Conservation (phyloP, 2,113 vertebrate genomes). For the Ciconia stormi region DNA sequence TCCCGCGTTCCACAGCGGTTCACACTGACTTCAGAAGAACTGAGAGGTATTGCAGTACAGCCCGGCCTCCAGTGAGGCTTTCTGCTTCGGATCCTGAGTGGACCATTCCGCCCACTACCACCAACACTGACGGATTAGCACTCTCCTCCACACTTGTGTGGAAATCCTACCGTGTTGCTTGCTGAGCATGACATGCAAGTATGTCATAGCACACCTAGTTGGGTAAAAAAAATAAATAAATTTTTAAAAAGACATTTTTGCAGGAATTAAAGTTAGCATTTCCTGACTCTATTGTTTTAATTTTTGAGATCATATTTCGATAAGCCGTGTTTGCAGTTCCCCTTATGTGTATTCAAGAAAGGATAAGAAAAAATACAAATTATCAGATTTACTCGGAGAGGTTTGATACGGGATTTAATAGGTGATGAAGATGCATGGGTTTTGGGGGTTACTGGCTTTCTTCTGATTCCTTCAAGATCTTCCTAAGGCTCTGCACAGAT, state of each 20-base stretch:
- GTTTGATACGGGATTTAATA: background rate
- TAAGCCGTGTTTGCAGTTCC: background rate
- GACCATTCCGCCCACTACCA: fast-evolving
- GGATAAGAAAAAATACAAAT: background rate
- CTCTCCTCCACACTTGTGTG: background rate
- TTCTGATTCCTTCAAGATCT: background rate
- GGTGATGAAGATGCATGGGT: background rate
- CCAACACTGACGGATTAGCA: background rate
- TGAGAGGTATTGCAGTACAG: background rate
- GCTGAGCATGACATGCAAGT: background rate
- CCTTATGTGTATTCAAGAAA: background rate
- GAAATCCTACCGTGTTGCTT: background rate
- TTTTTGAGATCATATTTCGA: background rate
- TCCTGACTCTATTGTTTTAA: background rate
- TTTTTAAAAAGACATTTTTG: background rate
- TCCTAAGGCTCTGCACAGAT: background rate
- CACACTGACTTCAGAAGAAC: background rate
- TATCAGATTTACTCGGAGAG: background rate
- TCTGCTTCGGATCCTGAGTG: background rate
- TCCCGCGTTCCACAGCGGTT: background rate
- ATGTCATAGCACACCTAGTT: fast-evolving
- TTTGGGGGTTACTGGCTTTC: background rate
- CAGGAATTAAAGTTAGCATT: background rate
- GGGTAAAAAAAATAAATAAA: background rate
- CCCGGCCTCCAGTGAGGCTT: background rate